Base-by-base conservation (phyloP, 2,797 vertebrate genomes). In the Bradypus variegatus region DNA sequence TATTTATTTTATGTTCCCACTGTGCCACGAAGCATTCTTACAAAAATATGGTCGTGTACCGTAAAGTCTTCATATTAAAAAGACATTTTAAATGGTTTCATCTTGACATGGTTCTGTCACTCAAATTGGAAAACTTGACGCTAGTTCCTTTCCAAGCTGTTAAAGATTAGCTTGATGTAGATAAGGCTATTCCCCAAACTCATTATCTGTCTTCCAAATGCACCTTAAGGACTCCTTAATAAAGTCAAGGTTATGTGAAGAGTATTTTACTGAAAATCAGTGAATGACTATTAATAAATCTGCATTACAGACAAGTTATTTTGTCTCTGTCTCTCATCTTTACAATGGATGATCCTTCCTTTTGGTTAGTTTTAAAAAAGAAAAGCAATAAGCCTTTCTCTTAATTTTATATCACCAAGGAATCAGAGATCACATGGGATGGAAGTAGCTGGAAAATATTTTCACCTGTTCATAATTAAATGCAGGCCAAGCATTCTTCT, bases 141-240 rank as follows among this genome's bases (percentile, higher is more conserved):
- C 0, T 15, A 92, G 96, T 96, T 97, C 95, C 91, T 95, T 97
- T 97, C 96, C 97, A 97, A 97, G 97, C 97, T 97, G 97, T 97
- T 97, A 97, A 97, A 97, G 97, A 97, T 97, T 97, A 97, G 97
- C 97, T 97, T 96, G 97, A 97, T 97, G 97, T 96, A 97, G 97
- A 97, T 97, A 97, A 98, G 97, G 93, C 96, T 97, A 98, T 97
- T 97, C 97, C 97, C 97, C 94, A 96, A 98, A 97, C 97, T 97
- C 97, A 97, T 98, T 98, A 98, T 97, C 97, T 97, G 96, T 95
- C 97, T 97, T 97, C 96, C 96, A 97, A 97, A 97, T 97, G 97
- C 96, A 98, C 97, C 97, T 97, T 97, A 97, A 97, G 97, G 97
- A 97, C 96, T 97, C 97, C 96, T 97, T 97, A 97, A 98, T 97